Conservation (phyloP, 2,113 vertebrate species). For the Rhagologus leucostigma region DNA sequence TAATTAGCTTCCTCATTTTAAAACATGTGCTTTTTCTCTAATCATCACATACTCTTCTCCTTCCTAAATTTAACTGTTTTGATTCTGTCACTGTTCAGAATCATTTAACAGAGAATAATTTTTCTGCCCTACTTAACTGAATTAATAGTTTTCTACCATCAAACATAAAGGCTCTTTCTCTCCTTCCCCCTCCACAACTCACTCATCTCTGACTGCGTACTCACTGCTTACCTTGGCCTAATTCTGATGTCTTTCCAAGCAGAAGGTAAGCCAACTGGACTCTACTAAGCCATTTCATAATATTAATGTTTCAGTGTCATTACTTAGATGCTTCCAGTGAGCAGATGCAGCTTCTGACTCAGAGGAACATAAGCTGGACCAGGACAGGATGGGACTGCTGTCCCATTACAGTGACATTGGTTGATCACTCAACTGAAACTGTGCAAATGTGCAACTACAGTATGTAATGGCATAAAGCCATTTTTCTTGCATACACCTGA, state of each 20-base stretch:
- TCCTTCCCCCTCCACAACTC: neutral
- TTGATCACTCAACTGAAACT: neutral
- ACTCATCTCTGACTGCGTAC: neutral
- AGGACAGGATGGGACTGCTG: neutral
- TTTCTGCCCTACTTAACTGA: neutral
- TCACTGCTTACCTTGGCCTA: neutral
- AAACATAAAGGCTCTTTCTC: neutral
- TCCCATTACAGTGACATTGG: accelerated
- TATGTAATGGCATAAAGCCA: neutral
- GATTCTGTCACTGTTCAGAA: neutral
- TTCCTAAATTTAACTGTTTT: neutral
- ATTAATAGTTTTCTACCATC: neutral
- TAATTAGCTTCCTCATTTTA: neutral
- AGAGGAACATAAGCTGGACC: neutral
- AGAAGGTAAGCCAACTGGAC: neutral
- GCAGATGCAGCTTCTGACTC: neutral
- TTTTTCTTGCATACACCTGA: neutral
- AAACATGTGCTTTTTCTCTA: neutral
- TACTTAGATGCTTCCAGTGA: neutral
- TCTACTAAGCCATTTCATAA: neutral
- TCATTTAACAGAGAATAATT: neutral
- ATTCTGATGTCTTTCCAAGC: neutral
- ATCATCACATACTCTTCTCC: neutral
- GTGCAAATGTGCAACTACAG: neutral
- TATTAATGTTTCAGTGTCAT: neutral